A percentile compares a stretch with the other conserved stretches of the same genome.
phyloP scores from a whole-genome alignment of 2,797 vertebrate species.

The Tolypeutes matacus region DNA sequence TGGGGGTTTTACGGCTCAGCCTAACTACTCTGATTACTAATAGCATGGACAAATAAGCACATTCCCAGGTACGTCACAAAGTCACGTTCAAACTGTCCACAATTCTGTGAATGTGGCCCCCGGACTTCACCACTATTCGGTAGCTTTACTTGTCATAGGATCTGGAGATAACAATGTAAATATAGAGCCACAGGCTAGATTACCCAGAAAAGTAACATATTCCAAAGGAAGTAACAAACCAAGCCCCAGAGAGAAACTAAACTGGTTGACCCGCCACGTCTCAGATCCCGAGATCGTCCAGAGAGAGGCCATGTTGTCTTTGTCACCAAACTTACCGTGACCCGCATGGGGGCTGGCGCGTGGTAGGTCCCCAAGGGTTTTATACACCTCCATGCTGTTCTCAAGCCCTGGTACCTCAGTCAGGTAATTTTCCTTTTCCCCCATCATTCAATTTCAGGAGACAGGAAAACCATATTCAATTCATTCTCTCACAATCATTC shows the following conservation, averaged over 20 bases:
- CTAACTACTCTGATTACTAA: neutral
- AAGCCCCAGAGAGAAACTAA: neutral
- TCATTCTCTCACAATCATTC: neutral
- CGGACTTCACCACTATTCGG: neutral
- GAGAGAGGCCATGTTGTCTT: fast-evolving
- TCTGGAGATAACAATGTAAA: neutral
- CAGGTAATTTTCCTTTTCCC: neutral
- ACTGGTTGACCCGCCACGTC: fast-evolving
- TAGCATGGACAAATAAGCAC: neutral
- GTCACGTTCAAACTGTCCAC: neutral
- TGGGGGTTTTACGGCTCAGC: neutral
- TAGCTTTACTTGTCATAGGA: conserved; percentile 19
- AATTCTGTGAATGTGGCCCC: neutral
- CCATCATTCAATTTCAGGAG: neutral
- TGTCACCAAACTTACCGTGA: no score
- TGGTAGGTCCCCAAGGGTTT: fast-evolving
- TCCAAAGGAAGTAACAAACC: neutral
- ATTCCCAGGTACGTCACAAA: neutral
- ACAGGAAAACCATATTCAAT: neutral
- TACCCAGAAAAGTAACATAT: neutral
- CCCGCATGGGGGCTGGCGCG: fast-evolving
- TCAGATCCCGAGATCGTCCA: neutral
- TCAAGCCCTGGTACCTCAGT: neutral
- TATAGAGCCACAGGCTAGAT: neutral
- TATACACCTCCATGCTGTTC: neutral